Percentiles rank a stretch among this genome's conserved stretches.
Evolutionary conservation across 92 coral and sea anemone genomes (phyloP).

Genomic region (Siderastrea radians): DNA sequence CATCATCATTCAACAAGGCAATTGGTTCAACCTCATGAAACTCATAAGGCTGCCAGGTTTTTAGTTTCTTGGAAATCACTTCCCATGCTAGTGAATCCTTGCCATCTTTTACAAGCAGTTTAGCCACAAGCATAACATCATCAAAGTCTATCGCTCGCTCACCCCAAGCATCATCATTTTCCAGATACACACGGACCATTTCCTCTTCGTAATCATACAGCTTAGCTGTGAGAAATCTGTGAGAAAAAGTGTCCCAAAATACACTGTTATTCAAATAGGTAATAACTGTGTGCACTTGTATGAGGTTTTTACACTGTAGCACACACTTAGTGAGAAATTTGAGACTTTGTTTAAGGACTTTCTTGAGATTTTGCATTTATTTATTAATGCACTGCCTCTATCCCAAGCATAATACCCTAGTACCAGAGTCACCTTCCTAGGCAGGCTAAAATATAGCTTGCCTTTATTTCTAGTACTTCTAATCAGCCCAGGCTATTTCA

Average conservation of each 20-base stretch:
- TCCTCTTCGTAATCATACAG: constrained; percentile 25
- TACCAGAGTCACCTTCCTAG: too few species aligned
- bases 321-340: too few species aligned
- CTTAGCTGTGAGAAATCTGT: constrained; percentile 13
- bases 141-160: constrained; percentile 14
- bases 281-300: too few species aligned
- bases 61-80: constrained; percentile 33
- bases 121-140: constrained; percentile 15
- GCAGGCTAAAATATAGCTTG: too few species aligned
- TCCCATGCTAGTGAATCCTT: constrained; percentile 26
- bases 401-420: too few species aligned
- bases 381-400: too few species aligned
- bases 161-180: constrained; percentile 30
- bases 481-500: too few species aligned
- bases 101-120: constrained; percentile 13
- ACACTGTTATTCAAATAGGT: too few species aligned
- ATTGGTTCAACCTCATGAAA: constrained; percentile 31
- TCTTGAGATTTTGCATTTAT: too few species aligned
- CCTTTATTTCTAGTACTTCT: too few species aligned
- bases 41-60: constrained; percentile 12
- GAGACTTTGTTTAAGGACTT: background rate
- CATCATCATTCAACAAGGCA: constrained; percentile 27
- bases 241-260: background rate
- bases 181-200: constrained; percentile 28
- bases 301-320: too few species aligned